Evolutionary conservation across 2,797 vertebrate genomes (phyloP), one percentile per base, ranked within the genome.

Genomic region (Danio kyathit): DNA sequence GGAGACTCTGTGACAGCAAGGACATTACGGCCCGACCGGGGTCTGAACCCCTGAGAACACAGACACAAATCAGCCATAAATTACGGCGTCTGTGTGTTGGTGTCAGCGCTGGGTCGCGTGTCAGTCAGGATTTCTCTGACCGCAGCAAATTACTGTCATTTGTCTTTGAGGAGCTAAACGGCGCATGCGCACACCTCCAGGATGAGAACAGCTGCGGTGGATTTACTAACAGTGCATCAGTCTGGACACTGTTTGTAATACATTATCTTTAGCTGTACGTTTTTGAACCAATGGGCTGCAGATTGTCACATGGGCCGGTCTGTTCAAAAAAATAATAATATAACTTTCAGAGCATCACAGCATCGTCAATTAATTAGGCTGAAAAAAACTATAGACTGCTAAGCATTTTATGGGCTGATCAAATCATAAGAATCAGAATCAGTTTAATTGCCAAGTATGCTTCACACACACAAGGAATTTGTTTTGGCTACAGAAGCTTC

Each of bases 1-100:
- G 43, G 65, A 73, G 74, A 74, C 44, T 38, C 79, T 40, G 59
- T 71, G 82, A 66, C 76, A 84, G 83, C 16, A 64, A 61, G 61
- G 71, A 64, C 66, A 64, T 65, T 52, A 64, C 13, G 69, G 66
- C 54, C 70, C 85, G 85, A 82, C 84, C 84, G 69, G 48, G 71
- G 70, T 54, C 79, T 84, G 80, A 85, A 81, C 81, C 48, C 67
- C 16, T 49, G 74, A 79, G 80, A 82, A 57, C 72, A 48, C 40
- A 17, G n/a, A 4, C 71, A 60, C n/a, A 43, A 74, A 61, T 52
- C 16, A 46, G 10, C 17, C 64, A 74, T 61, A 43, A 79, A 80
- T 80, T 74, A 83, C 13, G 13, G 13, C 2, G 1, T 17, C 29
- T 11, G 12, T 17, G 54, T 49, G 48, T 63, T 21, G 40, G 51